Base-by-base conservation (phyloP, 2,113 vertebrate genomes). In the Malurus elegans region DNA sequence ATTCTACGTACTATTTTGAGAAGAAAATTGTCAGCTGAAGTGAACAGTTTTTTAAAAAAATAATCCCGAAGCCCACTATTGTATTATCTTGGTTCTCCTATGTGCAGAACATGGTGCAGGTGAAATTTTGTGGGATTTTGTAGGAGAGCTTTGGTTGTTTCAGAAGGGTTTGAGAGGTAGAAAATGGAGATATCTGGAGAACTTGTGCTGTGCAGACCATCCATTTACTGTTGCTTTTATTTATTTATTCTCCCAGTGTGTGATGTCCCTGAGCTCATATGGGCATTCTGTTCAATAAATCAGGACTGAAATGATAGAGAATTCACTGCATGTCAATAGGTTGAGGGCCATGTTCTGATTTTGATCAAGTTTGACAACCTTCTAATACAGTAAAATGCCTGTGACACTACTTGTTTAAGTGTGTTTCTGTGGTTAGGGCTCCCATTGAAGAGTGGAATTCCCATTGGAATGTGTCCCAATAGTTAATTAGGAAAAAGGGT, bases 1-100 rank as follows among this genome's bases (percentile, higher is more conserved):
- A 93, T 93, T 90, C 40, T 51, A 1, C 69, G 48, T 78, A 93
- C 44, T 93, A 51, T 87, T 96, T 95, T 92, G 65, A 92, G 70
- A 78, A 93, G 29, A 90, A 84, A 45, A 79, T 87, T 95, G 24
- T 82, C 64, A 78, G 56, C 92, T 96, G 67, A 73, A 76, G 20
- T 48, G 40, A 91, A 82, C 28, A 90, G 44, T 40, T 86, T 90
- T 69, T 36, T 5, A 8, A 16, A 67, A 56, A 34, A 73, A 90
- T 62, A 31, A 12, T 3, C 1, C 4, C 8, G 47, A 69, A 53
- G 4, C 23, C 11, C 14, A 50, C 19, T 15, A 26, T 51, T 81
- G 26, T 42, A 26, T 91, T 40, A 45, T 91, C n/a, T 91, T 31
- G 8, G 18, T 71, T 95, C 19, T 65, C 9, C 81, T 60, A 74